phyloP scores from a whole-genome alignment of 2,797 vertebrate species.

The Ctenopoma multispine region DNA sequence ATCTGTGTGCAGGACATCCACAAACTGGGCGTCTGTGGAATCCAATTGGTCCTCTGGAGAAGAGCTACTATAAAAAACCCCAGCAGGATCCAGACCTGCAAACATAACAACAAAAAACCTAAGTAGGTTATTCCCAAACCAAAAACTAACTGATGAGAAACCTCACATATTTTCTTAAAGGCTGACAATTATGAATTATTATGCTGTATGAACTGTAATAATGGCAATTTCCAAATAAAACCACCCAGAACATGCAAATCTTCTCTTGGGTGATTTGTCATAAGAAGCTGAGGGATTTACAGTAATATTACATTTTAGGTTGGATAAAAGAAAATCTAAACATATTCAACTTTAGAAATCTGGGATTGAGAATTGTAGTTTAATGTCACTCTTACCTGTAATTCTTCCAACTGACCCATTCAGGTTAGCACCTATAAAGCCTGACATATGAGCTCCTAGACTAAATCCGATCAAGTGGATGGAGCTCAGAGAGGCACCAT shows the following conservation, averaged over 20 bases:
- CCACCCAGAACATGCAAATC: no score
- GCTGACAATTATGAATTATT: no score
- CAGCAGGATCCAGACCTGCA: slow-evolving; percentile 94
- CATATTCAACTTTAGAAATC: not conserved
- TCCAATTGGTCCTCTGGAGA: slow-evolving; percentile 83
- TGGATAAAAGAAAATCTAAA: no score
- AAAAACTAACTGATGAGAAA: not conserved
- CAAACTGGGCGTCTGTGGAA: slow-evolving; percentile 89
- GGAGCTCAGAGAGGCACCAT: slow-evolving; percentile 81
- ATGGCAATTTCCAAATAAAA: no score
- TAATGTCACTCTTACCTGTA: slow-evolving; percentile 85
- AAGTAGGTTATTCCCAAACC: slow-evolving; percentile 2
- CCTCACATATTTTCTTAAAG: no score
- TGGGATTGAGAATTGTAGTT: not conserved
- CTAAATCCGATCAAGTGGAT: slow-evolving; percentile 93
- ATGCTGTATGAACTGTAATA: no score
- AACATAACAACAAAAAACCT: slow-evolving; percentile 22
- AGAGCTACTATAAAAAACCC: slow-evolving; percentile 85
- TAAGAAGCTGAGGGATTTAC: no score
- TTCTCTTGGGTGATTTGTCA: no score
- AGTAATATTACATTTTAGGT: no score
- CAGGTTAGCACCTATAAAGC: slow-evolving; percentile 90
- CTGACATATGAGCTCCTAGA: slow-evolving; percentile 94
- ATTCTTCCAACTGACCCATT: slow-evolving; percentile 91
- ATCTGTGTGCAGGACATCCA: slow-evolving; percentile 94